Percentiles rank a stretch among this genome's conserved stretches.
These are phyloP conservation scores for Amaurobius ferox DNA, from an alignment of 2,888 invertebrate genomes.

Conservation along the genomic window DNA sequence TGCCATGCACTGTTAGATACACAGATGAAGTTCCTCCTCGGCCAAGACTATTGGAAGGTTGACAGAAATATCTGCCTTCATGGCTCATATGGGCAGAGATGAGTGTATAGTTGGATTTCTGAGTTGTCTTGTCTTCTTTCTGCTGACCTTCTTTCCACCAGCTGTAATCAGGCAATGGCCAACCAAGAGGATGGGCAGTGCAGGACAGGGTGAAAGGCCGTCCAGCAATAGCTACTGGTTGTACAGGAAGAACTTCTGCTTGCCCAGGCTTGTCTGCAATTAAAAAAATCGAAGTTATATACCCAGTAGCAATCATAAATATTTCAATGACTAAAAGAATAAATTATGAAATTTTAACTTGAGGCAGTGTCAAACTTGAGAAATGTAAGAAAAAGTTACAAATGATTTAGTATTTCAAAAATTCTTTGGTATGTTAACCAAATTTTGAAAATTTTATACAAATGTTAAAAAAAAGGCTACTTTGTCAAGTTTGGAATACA, in stretches of 20 bases:
- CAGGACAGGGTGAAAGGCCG: constrained; percentile 85
- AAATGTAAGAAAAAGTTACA: no score
- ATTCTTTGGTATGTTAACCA: no score
- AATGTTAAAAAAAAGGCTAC: no score
- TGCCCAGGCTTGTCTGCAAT: constrained; percentile 73
- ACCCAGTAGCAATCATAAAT: no score
- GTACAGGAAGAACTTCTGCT: constrained; percentile 73
- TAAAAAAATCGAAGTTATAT: constrained; percentile 11
- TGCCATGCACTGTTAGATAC: constrained; percentile 85
- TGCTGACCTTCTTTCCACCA: constrained; percentile 87
- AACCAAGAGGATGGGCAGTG: constrained; percentile 92
- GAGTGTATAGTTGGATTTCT: constrained; percentile 90
- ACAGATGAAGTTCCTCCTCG: constrained; percentile 90
- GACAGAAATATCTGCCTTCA: constrained; percentile 91
- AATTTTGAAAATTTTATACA: no score
- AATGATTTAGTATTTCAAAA: no score
- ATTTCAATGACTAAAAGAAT: no score
- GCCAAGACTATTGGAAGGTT: constrained; percentile 92
- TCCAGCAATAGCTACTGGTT: constrained; percentile 73
- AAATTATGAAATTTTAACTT: no score
- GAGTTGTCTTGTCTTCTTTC: constrained; percentile 84
- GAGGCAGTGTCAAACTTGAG: no score
- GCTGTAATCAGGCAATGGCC: constrained; percentile 89
- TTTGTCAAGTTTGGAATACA: no score
- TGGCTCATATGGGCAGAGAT: constrained; percentile 89